Evolutionary conservation across 2,113 vertebrate genomes (phyloP).

Genomic region (Jacana jacana): DNA sequence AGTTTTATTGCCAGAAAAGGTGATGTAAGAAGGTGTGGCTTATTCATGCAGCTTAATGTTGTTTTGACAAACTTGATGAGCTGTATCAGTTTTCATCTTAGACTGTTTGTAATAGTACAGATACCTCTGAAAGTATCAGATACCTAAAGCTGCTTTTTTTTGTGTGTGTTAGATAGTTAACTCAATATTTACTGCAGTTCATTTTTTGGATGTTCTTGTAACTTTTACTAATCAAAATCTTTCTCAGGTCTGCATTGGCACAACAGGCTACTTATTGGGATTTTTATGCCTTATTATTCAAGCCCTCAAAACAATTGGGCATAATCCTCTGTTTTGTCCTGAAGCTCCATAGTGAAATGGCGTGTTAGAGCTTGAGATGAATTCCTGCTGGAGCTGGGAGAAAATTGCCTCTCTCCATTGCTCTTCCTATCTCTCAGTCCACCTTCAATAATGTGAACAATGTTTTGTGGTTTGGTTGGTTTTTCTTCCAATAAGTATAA

Average conservation of each 20-base stretch:
- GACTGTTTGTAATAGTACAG: not conserved
- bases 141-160: not conserved
- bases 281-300: not conserved
- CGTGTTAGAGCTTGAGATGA: not conserved
- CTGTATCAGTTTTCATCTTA: not conserved
- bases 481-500: not conserved
- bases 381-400: slow-evolving; percentile 1
- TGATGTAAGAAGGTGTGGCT: not conserved
- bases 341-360: not conserved
- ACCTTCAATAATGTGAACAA: not conserved
- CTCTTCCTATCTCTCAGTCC: not conserved
- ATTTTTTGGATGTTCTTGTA: not conserved
- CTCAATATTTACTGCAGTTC: not conserved
- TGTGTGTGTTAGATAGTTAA: not conserved
- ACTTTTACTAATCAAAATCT: not conserved
- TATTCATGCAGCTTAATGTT: not conserved
- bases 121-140: not conserved
- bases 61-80: not conserved
- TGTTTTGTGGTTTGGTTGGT: not conserved
- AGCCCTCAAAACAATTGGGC: not conserved
- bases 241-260: not conserved
- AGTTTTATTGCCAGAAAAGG: slow-evolving; percentile 19
- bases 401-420: not conserved
- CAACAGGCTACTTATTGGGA: not conserved
- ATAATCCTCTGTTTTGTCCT: not conserved